These are phyloP conservation scores for Myotis pilosus DNA, from an alignment of 2,797 vertebrate genomes.

Conservation along the genomic window DNA sequence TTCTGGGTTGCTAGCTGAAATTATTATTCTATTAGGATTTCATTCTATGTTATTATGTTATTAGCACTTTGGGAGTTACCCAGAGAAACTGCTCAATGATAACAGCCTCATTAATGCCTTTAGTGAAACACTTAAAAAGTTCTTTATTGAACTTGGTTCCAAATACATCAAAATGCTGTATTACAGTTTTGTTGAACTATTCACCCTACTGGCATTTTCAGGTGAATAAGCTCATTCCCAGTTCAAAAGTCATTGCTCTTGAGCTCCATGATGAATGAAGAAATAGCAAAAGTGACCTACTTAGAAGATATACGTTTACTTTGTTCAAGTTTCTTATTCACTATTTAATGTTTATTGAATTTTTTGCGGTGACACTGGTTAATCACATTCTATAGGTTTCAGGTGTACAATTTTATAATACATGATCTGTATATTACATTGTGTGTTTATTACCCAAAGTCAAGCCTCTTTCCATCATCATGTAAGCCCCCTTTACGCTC, in stretches of 20 bases:
- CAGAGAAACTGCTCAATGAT: constrained; percentile 68
- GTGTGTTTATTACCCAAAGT: background rate
- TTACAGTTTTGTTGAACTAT: constrained; percentile 72
- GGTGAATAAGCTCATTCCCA: constrained; percentile 68
- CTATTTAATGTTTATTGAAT: background rate
- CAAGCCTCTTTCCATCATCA: background rate
- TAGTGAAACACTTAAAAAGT: constrained; percentile 68
- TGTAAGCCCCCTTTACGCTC: background rate
- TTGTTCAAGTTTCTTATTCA: background rate
- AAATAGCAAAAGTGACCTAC: constrained; percentile 45
- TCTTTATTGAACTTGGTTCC: constrained; percentile 79
- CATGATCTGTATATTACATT: background rate
- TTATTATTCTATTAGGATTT: constrained; percentile 65
- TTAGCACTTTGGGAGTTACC: constrained; percentile 65
- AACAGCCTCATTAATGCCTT: constrained; percentile 74
- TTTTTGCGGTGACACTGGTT: background rate
- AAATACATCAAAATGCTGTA: constrained; percentile 70
- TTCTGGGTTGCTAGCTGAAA: constrained; percentile 58
- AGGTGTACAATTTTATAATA: background rate
- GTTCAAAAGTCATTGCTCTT: constrained; percentile 71
- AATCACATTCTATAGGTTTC: too few species aligned
- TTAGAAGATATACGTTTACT: background rate
- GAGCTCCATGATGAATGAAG: constrained; percentile 17
- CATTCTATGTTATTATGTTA: constrained; percentile 61
- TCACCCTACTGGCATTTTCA: constrained; percentile 71